Percentiles rank a stretch among this genome's conserved stretches.
These are phyloP conservation scores for Ophioderma brevispina DNA, from an alignment of 35 echinoderm and acorn worm species.

Conservation along the genomic window DNA sequence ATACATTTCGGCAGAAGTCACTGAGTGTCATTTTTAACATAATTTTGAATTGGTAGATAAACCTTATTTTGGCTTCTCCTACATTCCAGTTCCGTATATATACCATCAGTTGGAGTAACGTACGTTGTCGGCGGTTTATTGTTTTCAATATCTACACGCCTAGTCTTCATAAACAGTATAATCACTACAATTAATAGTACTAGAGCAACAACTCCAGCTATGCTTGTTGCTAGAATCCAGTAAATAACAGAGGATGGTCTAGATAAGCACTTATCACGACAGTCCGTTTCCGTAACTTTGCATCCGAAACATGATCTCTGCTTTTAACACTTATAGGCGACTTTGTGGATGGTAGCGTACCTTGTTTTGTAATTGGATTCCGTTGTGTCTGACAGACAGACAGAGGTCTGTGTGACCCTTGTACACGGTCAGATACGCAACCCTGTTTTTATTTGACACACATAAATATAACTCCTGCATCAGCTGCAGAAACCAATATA, in stretches of 20 bases:
- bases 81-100: background rate
- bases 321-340: no score
- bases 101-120: background rate
- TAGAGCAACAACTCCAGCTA: background rate
- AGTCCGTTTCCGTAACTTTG: background rate
- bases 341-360: no score
- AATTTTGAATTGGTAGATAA: background rate
- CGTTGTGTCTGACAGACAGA: no score
- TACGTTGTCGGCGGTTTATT: background rate
- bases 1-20: no score
- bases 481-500: background rate
- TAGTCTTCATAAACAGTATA: background rate
- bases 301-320: background rate
- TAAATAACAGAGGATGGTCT: background rate
- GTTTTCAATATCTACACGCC: background rate
- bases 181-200: background rate
- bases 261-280: background rate
- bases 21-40: no score
- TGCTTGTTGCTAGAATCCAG: background rate
- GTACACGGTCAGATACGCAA: background rate
- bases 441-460: background rate
- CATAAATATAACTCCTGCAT: background rate
- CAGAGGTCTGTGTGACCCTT: background rate
- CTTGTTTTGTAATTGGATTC: no score
- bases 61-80: background rate